These are phyloP conservation scores for Grallaria varia DNA, from an alignment of 2,113 vertebrate genomes.

Conservation along the genomic window DNA sequence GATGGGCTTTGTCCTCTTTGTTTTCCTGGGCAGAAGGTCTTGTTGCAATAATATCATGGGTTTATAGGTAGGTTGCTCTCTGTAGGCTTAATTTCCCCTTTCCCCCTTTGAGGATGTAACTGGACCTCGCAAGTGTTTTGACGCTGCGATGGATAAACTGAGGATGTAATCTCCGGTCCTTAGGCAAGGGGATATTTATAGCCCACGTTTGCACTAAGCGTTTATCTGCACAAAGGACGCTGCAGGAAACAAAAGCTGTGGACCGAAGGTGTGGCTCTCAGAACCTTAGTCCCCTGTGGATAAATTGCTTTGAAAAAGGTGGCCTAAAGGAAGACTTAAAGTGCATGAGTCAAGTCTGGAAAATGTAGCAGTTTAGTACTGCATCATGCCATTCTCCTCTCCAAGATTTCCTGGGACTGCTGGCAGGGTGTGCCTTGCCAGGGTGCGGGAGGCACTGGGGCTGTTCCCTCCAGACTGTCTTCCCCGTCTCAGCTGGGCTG, in stretches of 20 bases:
- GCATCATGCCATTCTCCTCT: not conserved
- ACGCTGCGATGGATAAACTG: not conserved
- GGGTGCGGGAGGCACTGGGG: too few relatives aligned
- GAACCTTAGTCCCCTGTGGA: not conserved
- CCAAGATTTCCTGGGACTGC: not conserved
- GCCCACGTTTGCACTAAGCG: not conserved
- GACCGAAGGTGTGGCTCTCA: not conserved
- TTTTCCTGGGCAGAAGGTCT: not conserved
- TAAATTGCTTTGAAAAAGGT: not conserved
- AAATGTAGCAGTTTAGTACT: too few relatives aligned
- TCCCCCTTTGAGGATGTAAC: not conserved
- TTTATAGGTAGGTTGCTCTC: not conserved
- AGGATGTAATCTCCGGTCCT: not conserved
- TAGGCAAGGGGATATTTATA: not conserved
- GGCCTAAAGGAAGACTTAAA: not conserved
- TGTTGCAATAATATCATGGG: rapidly evolving
- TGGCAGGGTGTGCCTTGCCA: not conserved
- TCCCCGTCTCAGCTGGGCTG: rapidly evolving
- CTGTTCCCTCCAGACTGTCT: not conserved
- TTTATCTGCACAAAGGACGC: not conserved
- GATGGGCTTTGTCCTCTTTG: not conserved
- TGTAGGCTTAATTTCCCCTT: not conserved
- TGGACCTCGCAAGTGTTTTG: not conserved
- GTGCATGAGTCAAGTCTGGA: not conserved
- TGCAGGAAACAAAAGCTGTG: not conserved